Evolutionary conservation across 2,113 vertebrate species (phyloP), one percentile per base, ranked within the genome.

Genomic region (Oryzias celebensis): DNA sequence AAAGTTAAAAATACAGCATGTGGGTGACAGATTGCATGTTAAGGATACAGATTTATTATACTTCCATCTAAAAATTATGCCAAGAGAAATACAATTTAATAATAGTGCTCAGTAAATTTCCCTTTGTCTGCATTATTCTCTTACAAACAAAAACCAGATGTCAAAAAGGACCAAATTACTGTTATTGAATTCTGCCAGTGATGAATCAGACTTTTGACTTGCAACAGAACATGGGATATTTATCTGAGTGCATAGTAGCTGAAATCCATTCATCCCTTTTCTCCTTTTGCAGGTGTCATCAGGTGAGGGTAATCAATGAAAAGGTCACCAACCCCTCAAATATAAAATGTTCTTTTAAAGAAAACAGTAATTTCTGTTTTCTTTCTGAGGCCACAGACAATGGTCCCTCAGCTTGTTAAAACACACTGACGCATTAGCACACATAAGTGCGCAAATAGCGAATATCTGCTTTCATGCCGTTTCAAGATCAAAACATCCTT

Each of bases 401-500:
- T 47, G 53, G 42, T 61, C 31, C 50, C 20, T 44, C 7, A 20
- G 47, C 18, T 20, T 66, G 15, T 52, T 16, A 68, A 56, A 64
- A 65, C 13, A 18, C 22, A 42, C 31, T 22, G 31, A 63, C 31
- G 36, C 41, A 57, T 60, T 20, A 2, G 23, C 15, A 57, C 20
- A 50, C 16, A 73, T 22, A 66, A 18, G 14, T 58, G 5, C 53
- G 23, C 28, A 14, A 18, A 53, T n/a, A 44, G 43, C 48, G 77
- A 50, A 70, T 52, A 23, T 17, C 17, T 55, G 62, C 60, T 44
- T 61, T 43, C 26, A 1, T 70, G 74, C 18, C 71, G 62, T 83
- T 84, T 65, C 31, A 65, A 71, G 70, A 76, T 14, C 36, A 58
- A 71, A 68, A 68, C 47, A 26, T 60, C 55, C 64, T 53, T 58